These are phyloP conservation scores for Psilopogon haemacephalus DNA, from an alignment of 2,113 vertebrate genomes.

Conservation along the genomic window DNA sequence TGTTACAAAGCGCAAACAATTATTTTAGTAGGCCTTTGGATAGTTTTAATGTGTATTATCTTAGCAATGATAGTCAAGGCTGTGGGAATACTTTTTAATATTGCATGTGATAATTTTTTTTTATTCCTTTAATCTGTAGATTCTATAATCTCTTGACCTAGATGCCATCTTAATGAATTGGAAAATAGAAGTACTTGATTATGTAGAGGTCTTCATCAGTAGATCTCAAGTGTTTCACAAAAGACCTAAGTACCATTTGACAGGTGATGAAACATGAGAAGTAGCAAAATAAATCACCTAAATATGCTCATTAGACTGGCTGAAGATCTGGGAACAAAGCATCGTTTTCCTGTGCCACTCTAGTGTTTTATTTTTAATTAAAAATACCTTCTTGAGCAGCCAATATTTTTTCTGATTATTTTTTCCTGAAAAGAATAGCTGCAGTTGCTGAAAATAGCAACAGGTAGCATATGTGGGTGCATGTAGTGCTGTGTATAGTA, in stretches of 20 bases:
- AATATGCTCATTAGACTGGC: background rate
- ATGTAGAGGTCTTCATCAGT: background rate
- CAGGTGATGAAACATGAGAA: background rate
- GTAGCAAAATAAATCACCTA: background rate
- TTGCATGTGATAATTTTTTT: background rate
- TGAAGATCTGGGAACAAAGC: background rate
- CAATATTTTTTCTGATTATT: background rate
- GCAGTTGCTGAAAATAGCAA: background rate
- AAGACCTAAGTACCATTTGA: background rate
- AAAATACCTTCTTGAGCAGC: background rate
- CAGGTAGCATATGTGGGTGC: background rate
- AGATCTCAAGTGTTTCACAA: background rate
- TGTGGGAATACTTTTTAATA: background rate
- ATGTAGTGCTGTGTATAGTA: background rate
- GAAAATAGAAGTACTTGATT: background rate
- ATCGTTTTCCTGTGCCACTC: background rate
- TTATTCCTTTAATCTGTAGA: background rate
- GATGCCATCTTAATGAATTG: background rate
- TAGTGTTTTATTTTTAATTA: background rate
- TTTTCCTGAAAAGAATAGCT: background rate
- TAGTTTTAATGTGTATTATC: background rate
- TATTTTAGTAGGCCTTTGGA: background rate
- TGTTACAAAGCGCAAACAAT: background rate
- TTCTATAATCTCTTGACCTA: background rate
- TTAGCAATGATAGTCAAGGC: background rate